Evolutionary conservation across 2,888 invertebrate genomes (phyloP).

Genomic region (Loripinus fragilis): DNA sequence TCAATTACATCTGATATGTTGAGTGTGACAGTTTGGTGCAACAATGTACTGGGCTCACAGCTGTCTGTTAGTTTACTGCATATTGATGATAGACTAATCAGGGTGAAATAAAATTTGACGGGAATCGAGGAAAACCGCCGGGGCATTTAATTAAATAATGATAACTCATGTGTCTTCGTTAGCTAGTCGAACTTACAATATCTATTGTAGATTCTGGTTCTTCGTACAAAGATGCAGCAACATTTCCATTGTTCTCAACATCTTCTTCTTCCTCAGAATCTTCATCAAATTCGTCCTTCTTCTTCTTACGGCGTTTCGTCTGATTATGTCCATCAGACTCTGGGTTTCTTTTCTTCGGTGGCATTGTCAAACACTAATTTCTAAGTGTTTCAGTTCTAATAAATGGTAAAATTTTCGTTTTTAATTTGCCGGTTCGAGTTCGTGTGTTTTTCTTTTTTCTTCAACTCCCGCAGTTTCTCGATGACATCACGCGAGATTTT

Average conservation of each 20-base stretch:
- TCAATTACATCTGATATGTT: too few relatives aligned
- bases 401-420: conserved; percentile 15
- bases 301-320: conserved; percentile 73
- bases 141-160: too few relatives aligned
- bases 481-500: conserved; percentile 48
- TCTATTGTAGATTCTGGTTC: conserved; percentile 58
- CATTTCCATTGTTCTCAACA: conserved; percentile 61
- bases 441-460: conserved; percentile 58
- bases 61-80: too few relatives aligned
- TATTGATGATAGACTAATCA: too few relatives aligned
- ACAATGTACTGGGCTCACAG: too few relatives aligned
- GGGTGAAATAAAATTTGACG: too few relatives aligned
- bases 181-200: conserved; percentile 57
- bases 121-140: too few relatives aligned
- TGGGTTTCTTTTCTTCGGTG: conserved; percentile 74
- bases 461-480: conserved; percentile 58
- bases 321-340: conserved; percentile 67
- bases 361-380: conserved; percentile 67
- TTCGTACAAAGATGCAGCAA: conserved; percentile 38
- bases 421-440: conserved; percentile 57
- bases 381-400: conserved; percentile 1
- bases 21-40: too few relatives aligned
- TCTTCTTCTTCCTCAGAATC: conserved; percentile 45
- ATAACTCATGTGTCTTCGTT: too few relatives aligned
- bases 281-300: conserved; percentile 67